Evolutionary conservation across 1,140 invertebrate species (phyloP), one percentile per base, ranked within the genome.

Genomic region (Sitobion miscanthi): DNA sequence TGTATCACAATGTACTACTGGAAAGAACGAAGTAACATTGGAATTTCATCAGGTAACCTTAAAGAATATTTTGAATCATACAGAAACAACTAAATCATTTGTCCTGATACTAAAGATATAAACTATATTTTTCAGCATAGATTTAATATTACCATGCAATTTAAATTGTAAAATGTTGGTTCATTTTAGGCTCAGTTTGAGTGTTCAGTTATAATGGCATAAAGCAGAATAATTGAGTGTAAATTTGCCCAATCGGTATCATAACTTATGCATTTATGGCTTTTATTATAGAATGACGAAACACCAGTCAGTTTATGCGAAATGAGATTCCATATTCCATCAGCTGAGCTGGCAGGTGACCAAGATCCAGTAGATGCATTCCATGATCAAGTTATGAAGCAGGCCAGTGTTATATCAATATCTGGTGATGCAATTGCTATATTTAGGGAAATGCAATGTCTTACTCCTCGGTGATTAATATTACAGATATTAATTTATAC

Each of bases 1-100:
- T 96, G 99, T 99, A 0, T 99, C 98, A 4, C 98, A 99, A 94
- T 99, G 99, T 95, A 98, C 97, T 8, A 98, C 98, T n/a, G 98
- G 98, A 38, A 99, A 99, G 95, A 99, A 99, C 96, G 99, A 99
- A 96, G 98, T 99, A 2, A 99, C 99, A 20, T 95, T 99, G 52
- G 99, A 99, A 95, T 99, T 99, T 95, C 99, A 99, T 96, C 98
- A 98, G 95, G 97, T 97, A 95, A 94, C 82, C 93, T 94, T 23
- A 88, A 52, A 35, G 2, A 35, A 54, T 25, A 45, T 85, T 85
- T 85, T 77, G 4, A 77, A 77, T 35, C 62, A 17, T 77, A 17
- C 30, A 77, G n/a, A n/a, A 11, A 77, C 14, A 62, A n/a, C 30
- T 77, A 2, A 77, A 69, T n/a, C 30, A 3, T 69, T 69, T 14